Base-by-base conservation (phyloP, 1,140 invertebrate genomes). In the Pogonognathellus flavescens region DNA sequence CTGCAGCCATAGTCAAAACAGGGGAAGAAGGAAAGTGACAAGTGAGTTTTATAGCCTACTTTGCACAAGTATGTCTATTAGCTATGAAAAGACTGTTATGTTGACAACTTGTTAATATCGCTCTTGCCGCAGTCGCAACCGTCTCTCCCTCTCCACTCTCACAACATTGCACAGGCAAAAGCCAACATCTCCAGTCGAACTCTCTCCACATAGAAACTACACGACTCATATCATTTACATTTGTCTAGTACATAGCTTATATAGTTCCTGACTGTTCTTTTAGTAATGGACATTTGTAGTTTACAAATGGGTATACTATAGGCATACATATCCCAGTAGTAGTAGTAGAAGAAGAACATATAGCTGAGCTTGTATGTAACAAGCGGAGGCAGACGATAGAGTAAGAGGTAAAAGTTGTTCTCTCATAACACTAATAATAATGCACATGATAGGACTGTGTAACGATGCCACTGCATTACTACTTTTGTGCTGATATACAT, bases 21-120 rank as follows among this genome's bases (percentile, higher is more conserved):
- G 31, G 6, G 7, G 66, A n/a, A 16, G 70, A 72, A 72, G 41
- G 66, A 76, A 76, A 76, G 70, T 76, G 70, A 76, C 41, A 31
- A 76, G 70, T 20, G 70, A 76, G 70, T 76, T 76, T 76, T 76
- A 76, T 76, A 76, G 70, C 70, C 41, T 76, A 76, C 70, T 76
- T 76, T 76, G 41, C 70, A 76, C 70, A 76, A 76, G 70, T 31
- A 76, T 76, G 41, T 76, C 70, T 76, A 76, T 76, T 76, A 76
- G 70, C 14, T 76, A 49, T 76, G 70, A 76, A 76, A 76, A 9
- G 70, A 76, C 41, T 76, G 70, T 76, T 41, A 76, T 76, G 70
- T 76, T 76, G 70, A 76, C 70, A 76, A 76, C 70, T 76, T 76
- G 70, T 76, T 76, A 76, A 76, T 76, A 76, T 76, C n/a, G 11